A percentile compares a stretch with the other conserved stretches of the same genome.
phyloP scores from a whole-genome alignment of 2,797 vertebrate genomes.

The Rallus crepitans region DNA sequence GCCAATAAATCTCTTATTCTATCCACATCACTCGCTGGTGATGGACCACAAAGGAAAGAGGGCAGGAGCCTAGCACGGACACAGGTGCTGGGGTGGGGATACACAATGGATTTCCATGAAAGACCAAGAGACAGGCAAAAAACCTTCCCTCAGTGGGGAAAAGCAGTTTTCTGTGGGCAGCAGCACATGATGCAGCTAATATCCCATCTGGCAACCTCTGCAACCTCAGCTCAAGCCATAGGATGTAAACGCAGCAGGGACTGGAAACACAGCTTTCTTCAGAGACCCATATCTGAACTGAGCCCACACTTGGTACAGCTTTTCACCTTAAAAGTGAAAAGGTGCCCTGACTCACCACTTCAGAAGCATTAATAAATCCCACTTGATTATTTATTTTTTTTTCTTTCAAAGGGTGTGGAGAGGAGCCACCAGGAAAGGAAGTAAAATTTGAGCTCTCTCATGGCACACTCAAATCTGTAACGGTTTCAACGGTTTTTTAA shows the following conservation, averaged over 20 bases:
- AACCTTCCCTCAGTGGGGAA: not conserved
- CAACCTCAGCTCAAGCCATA: not conserved
- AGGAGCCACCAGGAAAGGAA: not conserved
- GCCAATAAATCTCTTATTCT: not conserved
- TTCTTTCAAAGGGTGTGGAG: not conserved
- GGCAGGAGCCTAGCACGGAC: not conserved
- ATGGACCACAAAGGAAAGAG: not conserved
- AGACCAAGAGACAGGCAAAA: not conserved
- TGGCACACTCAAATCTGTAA: not conserved
- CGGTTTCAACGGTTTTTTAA: not conserved
- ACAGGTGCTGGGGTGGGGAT: not conserved
- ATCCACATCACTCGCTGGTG: not conserved
- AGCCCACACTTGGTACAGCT: not conserved
- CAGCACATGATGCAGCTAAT: rapidly evolving
- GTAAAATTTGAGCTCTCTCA: not conserved
- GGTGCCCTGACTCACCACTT: not conserved
- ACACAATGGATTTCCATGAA: not conserved
- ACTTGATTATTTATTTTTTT: not conserved
- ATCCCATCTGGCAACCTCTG: not conserved
- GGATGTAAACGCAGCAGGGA: not conserved
- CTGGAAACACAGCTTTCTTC: not conserved
- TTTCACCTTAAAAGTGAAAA: not conserved
- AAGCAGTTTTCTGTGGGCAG: not conserved
- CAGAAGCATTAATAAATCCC: not conserved
- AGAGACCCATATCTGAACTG: not conserved